Evolutionary conservation across 2,113 vertebrate genomes (phyloP), one percentile per base, ranked within the genome.

Genomic region (Onychostoma macrolepis): DNA sequence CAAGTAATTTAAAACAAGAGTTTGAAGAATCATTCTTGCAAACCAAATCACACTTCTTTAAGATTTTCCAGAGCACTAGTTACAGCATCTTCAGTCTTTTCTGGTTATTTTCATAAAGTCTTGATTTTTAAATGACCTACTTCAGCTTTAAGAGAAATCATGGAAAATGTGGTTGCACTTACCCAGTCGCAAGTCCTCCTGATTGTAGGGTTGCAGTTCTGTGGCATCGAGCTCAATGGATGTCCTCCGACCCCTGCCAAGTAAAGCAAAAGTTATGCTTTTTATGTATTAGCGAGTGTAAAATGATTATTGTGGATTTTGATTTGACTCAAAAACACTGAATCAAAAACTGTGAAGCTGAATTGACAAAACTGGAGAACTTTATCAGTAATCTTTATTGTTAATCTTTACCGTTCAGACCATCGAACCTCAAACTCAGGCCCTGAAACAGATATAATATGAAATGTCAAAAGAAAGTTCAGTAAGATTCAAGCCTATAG

Each of bases 151-250:
- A 61, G 56, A 82, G 26, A 67, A 58, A 26, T 74, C 2, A 53
- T 41, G 82, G 82, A 84, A 84, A 72, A 58, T 80, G 78, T 38
- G 71, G 53, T 72, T 24, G 30, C 33, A 15, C 91, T 78, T 93
- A 99, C 97, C 97, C 93, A 97, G 95, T 63, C 92, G 96, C 91
- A 97, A 91, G 56, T 96, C 94, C 77, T 97, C 96, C 9, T 93
- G 95, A 94, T 87, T 96, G 87, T 92, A 94, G 38, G 91, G 85
- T 87, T 92, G 93, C 91, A 96, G 89, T 87, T 98, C 96, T 75
- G 95, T 95, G 0, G 94, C 91, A 72, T 95, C 94, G 36, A 95
- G 88, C 48, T 95, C 89, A 30, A 96, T 92, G 78, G 97, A 96
- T 8, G 93, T 94, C 83, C 93, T 78, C 1, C 92, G 94, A 85